Base-by-base conservation (phyloP, 2,888 invertebrate species). In the Tribolium freemani region DNA sequence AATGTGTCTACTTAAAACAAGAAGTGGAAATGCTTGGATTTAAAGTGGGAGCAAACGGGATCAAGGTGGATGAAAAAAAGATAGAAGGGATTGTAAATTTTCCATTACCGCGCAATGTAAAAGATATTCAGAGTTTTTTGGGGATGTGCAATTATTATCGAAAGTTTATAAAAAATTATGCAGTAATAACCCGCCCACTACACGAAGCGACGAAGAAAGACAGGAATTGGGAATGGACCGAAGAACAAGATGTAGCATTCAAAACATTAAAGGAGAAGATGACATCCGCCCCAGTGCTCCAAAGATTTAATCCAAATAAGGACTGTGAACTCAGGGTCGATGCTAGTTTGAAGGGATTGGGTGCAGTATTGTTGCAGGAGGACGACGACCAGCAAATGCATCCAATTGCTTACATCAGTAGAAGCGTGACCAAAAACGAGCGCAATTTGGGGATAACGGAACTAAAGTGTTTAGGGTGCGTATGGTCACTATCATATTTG, bases 101-200 rank as follows among this genome's bases (percentile, higher is more conserved):
- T 54, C 54, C 54, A 5, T 1, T 21, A 21, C 54, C 54, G 1
- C 4, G 5, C 0, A 54, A 8, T 3, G 20, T 54, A 5, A 54
- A 54, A 20, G 9, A 74, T 9, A 13, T 70, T 11, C 66, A 45
- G 63, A 73, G 71, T 46, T 76, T 78, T 69, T 60, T 78, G 6
- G 76, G 77, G 6, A 16, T 78, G 5, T 77, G 77, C 30, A 78
- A 78, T 56, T 75, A 73, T 56, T 75, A 77, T 50, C 26, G 73
- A 16, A 74, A 75, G 56, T 75, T 75, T 56, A 57, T 78, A 2
- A 3, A 67, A 60, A 73, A n/a, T 26, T 77, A 73, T 69, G 60
- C 75, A 1, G 11, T 16, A 13, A 71, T 76, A 26, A 75, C 76
- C 8, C 60, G 57, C 44, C 75, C 78, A 2, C 31, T 78, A 26